Evolutionary conservation across 2,113 vertebrate species (phyloP).

Genomic region (Aptenodytes forsteri): DNA sequence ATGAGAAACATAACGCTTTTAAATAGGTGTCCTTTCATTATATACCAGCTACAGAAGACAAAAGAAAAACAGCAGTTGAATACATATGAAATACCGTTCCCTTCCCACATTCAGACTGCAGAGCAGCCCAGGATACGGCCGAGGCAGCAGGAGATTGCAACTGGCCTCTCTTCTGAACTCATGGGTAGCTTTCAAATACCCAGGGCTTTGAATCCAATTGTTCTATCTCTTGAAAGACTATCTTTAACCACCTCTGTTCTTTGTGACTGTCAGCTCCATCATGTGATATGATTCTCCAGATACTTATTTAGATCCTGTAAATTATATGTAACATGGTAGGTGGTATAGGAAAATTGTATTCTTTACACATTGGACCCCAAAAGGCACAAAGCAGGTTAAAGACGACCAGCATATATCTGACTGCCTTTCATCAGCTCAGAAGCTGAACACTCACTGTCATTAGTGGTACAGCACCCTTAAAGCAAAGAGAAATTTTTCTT

Average conservation of each 20-base stretch:
- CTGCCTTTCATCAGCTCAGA: neutral
- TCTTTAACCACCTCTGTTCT: neutral
- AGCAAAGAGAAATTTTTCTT: neutral
- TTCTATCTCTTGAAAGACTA: neutral
- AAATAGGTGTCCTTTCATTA: neutral
- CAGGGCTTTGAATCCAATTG: neutral
- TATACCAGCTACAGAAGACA: neutral
- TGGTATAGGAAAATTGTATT: neutral
- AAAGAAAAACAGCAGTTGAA: neutral
- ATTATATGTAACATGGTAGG: neutral
- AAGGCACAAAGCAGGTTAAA: neutral
- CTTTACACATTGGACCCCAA: neutral
- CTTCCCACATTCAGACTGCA: neutral
- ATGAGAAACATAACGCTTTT: neutral
- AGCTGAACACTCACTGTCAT: neutral
- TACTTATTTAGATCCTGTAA: neutral
- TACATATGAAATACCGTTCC: accelerated
- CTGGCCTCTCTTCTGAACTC: neutral
- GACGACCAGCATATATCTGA: neutral
- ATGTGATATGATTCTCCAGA: neutral
- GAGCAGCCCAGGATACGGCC: neutral
- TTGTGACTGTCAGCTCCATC: neutral
- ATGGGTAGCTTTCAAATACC: neutral
- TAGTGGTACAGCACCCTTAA: neutral
- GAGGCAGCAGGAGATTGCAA: neutral